These are phyloP conservation scores for Dendrocincla fuliginosa DNA, from an alignment of 2,797 vertebrate genomes.

Conservation along the genomic window DNA sequence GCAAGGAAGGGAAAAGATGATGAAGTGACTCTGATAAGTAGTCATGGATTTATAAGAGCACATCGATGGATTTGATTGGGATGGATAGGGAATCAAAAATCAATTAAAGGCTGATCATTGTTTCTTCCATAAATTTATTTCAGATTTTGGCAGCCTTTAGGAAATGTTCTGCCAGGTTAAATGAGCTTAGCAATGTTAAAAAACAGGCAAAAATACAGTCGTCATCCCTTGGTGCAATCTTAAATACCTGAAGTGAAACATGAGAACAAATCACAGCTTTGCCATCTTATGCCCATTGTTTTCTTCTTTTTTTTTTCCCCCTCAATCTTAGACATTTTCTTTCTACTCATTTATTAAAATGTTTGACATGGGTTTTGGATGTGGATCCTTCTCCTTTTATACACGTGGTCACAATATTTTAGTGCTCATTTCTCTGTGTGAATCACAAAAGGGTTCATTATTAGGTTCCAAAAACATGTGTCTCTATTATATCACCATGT, in stretches of 20 bases:
- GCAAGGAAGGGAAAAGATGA: neutral
- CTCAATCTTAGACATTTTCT: neutral
- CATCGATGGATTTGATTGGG: slow-evolving; percentile 20
- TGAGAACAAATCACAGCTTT: neutral
- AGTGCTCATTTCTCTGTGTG: neutral
- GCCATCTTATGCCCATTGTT: neutral
- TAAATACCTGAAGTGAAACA: neutral
- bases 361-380: accelerated
- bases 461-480: neutral
- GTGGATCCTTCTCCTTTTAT: neutral
- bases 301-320: neutral
- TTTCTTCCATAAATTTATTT: slow-evolving; percentile 66
- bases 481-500: neutral
- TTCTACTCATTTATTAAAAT: neutral
- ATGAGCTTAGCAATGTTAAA: slow-evolving; percentile 22
- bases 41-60: neutral
- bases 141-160: slow-evolving; percentile 54
- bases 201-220: neutral
- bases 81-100: slow-evolving; percentile 65
- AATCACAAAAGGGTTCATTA: neutral
- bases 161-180: slow-evolving; percentile 42
- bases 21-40: neutral
- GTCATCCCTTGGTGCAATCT: neutral
- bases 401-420: neutral
- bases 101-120: slow-evolving; percentile 70